A percentile compares a stretch with the other conserved stretches of the same genome.
Conservation (phyloP, 2,113 vertebrate genomes). For the Phyllostomus hastatus region DNA sequence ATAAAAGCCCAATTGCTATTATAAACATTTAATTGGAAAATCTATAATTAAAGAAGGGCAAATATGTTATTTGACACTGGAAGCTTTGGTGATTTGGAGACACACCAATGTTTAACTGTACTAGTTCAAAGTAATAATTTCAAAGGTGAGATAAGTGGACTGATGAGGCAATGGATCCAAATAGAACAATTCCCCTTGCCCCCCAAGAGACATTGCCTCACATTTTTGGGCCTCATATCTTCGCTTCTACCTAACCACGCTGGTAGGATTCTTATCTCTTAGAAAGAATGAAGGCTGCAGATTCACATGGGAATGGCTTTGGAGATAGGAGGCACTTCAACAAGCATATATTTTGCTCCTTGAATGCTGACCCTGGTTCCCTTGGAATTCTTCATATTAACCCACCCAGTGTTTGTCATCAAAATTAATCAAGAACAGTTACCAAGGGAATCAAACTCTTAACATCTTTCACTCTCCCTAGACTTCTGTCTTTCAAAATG, state of each 20-base stretch:
- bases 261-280: neutral
- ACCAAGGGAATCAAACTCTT: neutral
- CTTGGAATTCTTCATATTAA: slow-evolving; percentile 2
- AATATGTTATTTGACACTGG: neutral
- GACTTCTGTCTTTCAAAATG: neutral
- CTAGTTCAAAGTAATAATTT: neutral
- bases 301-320: neutral
- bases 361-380: neutral
- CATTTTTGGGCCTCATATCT: neutral
- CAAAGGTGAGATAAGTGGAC: neutral
- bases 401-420: neutral
- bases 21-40: slow-evolving; percentile 53
- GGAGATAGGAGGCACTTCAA: neutral
- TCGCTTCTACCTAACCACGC: neutral
- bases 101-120: neutral
- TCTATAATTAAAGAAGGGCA: slow-evolving; percentile 48
- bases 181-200: neutral
- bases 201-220: neutral
- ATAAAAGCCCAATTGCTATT: slow-evolving; percentile 18
- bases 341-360: neutral
- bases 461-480: neutral
- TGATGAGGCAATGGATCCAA: neutral
- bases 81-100: neutral
- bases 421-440: neutral
- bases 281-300: neutral